Base-by-base conservation (phyloP, 1,140 invertebrate species). In the Meloidogyne exigua region DNA sequence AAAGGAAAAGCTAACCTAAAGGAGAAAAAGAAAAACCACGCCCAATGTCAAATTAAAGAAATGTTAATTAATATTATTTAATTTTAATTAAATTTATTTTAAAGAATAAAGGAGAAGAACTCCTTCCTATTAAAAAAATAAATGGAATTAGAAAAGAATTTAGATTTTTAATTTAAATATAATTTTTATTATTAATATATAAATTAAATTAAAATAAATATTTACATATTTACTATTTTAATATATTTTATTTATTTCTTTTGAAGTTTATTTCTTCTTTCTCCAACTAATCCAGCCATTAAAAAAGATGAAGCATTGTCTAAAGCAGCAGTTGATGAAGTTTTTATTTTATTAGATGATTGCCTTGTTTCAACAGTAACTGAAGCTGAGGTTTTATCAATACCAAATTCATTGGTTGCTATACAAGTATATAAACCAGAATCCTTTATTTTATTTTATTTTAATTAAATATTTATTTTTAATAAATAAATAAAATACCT, bases 371-470 rank as follows among this genome's bases (percentile, higher is more conserved):
- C 95, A 84, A 99, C 95, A 84, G 95, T 95, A 36, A 99, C 93
- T 76, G 95, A 93, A 88, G 95, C 97, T 65, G 91, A 92, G 1
- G 95, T 98, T 90, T 97, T 95, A 85, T 96, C 94, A 25, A 91
- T 92, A 81, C 97, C 97, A 79, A 96, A 92, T 23, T 91, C 90
- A 88, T 98, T 99, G 49, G 91, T 92, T 9, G 96, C 96, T 9
- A 93, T 91, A 88, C 95, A 98, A 25, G 91, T 92, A 88, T 99
- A 99, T 88, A 94, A 95, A 76, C 96, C 97, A 77, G 95, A 95
- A 89, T 99, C 97, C 81, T 73, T 42, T 64, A 15, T 15, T 68
- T 68, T 26, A 11, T 63, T 32, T 13, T 23, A 63, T 10, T 18
- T 42, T 23, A 18, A 71, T 18, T 44, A 11, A 21, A 4, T 7